Percentiles rank a stretch among this genome's conserved stretches.
Conservation (phyloP, 1,140 invertebrate species). For the Aphelenchoides avenae region DNA sequence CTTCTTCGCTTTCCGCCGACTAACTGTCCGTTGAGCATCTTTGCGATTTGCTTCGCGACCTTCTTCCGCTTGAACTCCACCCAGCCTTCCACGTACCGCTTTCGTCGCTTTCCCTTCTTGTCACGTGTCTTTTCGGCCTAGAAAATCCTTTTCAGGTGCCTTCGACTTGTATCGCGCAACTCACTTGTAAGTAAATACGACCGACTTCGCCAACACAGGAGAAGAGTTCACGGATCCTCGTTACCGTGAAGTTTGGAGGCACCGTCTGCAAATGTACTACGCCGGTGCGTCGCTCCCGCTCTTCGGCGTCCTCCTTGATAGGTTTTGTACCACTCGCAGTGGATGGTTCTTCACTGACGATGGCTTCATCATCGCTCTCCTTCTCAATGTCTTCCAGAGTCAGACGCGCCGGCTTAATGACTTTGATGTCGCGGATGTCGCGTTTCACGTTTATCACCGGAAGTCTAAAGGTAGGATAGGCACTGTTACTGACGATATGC, state of each 20-base stretch:
- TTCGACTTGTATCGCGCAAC: not conserved
- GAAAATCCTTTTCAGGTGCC: slow-evolving; percentile 10
- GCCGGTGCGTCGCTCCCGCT: slow-evolving; percentile 29
- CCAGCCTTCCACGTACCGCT: slow-evolving; percentile 84
- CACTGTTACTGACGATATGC: too few species aligned
- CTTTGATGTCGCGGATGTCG: too few species aligned
- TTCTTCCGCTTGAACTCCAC: slow-evolving; percentile 75
- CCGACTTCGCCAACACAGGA: slow-evolving; percentile 54
- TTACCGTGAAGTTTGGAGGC: slow-evolving; percentile 56
- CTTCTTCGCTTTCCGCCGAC: slow-evolving; percentile 81
- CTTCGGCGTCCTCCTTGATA: too few species aligned
- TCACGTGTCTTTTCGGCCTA: slow-evolving; percentile 49
- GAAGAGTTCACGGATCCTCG: slow-evolving; percentile 46
- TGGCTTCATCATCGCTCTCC: too few species aligned
- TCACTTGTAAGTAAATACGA: slow-evolving; percentile 57
- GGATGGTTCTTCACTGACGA: too few species aligned
- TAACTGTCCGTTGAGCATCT: slow-evolving; percentile 75
- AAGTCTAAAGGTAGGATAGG: too few species aligned
- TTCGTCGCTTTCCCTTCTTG: slow-evolving; percentile 59
- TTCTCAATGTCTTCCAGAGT: too few species aligned
- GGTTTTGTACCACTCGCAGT: too few species aligned
- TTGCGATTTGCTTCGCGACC: slow-evolving; percentile 67
- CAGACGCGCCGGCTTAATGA: too few species aligned
- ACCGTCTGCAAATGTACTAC: slow-evolving; percentile 58
- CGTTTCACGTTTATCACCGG: too few species aligned